Evolutionary conservation across 2,113 vertebrate species (phyloP), one percentile per base, ranked within the genome.

Genomic region (Paradisaea rubra): DNA sequence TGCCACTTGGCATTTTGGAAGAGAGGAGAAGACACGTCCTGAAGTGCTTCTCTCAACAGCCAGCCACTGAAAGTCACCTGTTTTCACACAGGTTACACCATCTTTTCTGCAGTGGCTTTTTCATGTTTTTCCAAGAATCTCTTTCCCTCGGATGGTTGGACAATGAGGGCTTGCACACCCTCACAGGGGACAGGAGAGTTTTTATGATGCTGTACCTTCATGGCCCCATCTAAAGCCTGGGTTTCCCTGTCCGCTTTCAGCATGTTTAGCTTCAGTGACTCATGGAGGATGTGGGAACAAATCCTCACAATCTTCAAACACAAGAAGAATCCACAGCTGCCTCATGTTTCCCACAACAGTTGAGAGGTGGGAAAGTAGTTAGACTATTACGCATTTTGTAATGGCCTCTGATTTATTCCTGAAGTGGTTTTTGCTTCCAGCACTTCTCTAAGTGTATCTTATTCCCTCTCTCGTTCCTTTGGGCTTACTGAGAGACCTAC

Each of bases 391-490:
- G 73, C 49, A 33, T 83, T 87, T 88, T 60, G 22, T 73, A 68
- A 64, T n/a, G 54, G 39, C 63, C 71, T 59, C 90, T 84, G 77
- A 89, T 93, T 93, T 85, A 94, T 85, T 81, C 60, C 73, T 80
- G 73, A 57, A 69, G 71, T 74, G 56, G 21, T 41, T 64, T 86
- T 81, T 86, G 41, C 88, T 91, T 93, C 84, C 73, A 90, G 47
- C 52, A 41, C n/a, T 84, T 81, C 41, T 81, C 57, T 89, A 78
- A 84, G 73, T 66, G 78, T 70, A 45, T 71, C 86, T 73, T 37
- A 18, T 73, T 68, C 49, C 41, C 68, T 68, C 9, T 12, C 39
- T 57, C 42, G 30, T 57, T 93, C 88, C 69, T 91, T 54, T 61
- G 88, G 77, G 81, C 74, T 61, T 50, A 28, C 15, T 50, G 45